Evolutionary conservation across 2,888 invertebrate species (phyloP), one percentile per base, ranked within the genome.

Genomic region (Gasteruption jaculator): DNA sequence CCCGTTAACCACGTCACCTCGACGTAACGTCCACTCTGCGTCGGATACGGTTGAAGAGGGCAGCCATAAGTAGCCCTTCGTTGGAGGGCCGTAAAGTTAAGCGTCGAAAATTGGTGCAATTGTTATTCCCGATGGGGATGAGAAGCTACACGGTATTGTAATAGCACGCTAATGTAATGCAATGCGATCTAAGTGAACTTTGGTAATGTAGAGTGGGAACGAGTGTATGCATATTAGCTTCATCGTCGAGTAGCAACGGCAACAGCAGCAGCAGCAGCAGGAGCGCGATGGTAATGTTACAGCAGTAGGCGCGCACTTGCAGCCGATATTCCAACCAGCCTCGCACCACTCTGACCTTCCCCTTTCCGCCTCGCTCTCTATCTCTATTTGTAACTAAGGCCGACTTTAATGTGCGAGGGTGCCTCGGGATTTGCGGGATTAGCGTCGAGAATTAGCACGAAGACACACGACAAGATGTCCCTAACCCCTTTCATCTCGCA

Each of bases 341-440:
- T 14, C 15, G 20, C 5, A 8, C 38, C 24, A 12, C 7, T 26
- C 21, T 37, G n/a, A 37, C 33, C 31, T 18, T 29, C 12, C 12
- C 14, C 35, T 35, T 24, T 20, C 24, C 27, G 26, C 12, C 7
- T 15, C 20, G 30, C 20, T 34, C 31, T 25, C 26, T 12, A 30
- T 35, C 25, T 14, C 20, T 30, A 16, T 6, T 15, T 27, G 5
- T 35, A 21, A 40, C 33, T 54, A 52, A 53, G 58, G 49, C 53
- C 51, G 55, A 59, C 54, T 58, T 58, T 59, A 61, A 62, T 62
- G 59, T 50, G 56, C 51, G 44, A 56, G 46, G 52, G 56, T 56
- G 61, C 58, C 55, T 41, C 48, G 61, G 61, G 60, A 63, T 62
- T 63, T 60, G 53, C 54, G 48, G 59, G 61, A 62, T 63, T 63